Conservation (phyloP, 2,888 invertebrate genomes). For the Polymixis lichenea region DNA sequence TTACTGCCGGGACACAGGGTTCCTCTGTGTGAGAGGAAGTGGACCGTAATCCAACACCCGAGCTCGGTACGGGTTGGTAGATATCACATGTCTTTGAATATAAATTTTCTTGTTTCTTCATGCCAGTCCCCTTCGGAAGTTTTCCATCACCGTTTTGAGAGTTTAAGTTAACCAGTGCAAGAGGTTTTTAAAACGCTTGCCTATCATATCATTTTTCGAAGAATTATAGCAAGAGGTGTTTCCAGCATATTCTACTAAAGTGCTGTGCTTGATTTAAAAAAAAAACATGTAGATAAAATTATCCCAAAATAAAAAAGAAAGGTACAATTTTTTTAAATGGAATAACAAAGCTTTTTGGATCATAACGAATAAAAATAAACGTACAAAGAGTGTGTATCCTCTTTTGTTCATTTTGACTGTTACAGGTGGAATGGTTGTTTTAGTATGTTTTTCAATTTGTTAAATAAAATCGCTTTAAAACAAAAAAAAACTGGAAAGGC, state of each 20-base stretch:
- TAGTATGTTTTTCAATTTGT: background rate
- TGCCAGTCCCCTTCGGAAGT: too few relatives aligned
- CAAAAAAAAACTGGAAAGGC: background rate
- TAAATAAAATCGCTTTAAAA: background rate
- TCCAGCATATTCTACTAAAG: background rate
- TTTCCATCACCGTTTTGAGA: too few relatives aligned
- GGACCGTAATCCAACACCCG: too few relatives aligned
- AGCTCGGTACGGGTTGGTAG: too few relatives aligned
- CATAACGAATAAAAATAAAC: conserved; percentile 20
- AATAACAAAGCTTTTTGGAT: conserved; percentile 4
- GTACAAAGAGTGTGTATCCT: background rate
- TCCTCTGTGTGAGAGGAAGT: too few relatives aligned
- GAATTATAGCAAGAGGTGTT: background rate
- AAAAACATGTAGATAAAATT: background rate
- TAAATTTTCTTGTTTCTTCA: too few relatives aligned
- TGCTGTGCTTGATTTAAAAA: background rate
- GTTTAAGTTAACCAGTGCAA: background rate
- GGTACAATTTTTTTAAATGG: background rate
- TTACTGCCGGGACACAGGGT: too few relatives aligned
- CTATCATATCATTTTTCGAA: background rate
- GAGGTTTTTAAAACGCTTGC: background rate
- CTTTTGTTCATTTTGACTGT: conserved; percentile 21
- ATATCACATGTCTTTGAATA: too few relatives aligned
- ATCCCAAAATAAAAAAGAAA: background rate
- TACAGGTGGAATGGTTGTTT: conserved; percentile 3